Conservation (phyloP, 53 echinoderm and acorn worm genomes). For the Astropecten irregularis region DNA sequence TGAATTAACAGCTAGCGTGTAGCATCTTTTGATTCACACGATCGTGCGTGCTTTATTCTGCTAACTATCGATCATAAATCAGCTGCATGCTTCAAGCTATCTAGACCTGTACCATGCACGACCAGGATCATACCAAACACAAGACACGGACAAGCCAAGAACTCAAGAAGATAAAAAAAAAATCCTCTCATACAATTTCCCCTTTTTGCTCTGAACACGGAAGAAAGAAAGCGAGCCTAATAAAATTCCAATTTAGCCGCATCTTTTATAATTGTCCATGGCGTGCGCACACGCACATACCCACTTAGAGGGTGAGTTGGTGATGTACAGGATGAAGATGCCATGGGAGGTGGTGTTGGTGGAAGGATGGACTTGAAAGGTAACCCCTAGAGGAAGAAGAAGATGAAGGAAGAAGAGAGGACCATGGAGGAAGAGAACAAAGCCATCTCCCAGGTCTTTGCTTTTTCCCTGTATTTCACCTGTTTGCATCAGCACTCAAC, state of each 20-base stretch:
- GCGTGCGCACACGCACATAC: constrained; percentile 57
- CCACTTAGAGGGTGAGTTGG: constrained; percentile 48
- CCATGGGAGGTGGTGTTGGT: neutral
- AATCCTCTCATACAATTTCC: too few relatives aligned
- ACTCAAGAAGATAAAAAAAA: neutral
- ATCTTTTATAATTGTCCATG: constrained; percentile 50
- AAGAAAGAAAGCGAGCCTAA: constrained; percentile 39
- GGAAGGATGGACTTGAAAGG: too few relatives aligned
- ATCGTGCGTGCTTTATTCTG: constrained; percentile 38
- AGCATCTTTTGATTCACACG: constrained; percentile 47
- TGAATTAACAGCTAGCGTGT: constrained; percentile 43
- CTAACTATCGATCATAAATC: constrained; percentile 37
- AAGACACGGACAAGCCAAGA: neutral
- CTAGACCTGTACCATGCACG: too few relatives aligned
- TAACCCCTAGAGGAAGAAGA: neutral
- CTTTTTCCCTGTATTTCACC: constrained; percentile 12
- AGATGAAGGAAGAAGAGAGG: neutral
- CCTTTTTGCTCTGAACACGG: too few relatives aligned
- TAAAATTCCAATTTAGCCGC: constrained; percentile 58
- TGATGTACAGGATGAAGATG: constrained; percentile 16
- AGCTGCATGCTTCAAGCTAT: constrained; percentile 42
- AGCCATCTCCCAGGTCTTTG: neutral
- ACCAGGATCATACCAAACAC: too few relatives aligned
- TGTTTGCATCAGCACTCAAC: constrained; percentile 38
- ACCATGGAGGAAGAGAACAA: constrained; percentile 7